Percentiles rank a stretch among this genome's conserved stretches.
Conservation (phyloP, 2,888 invertebrate species). For the Penaeus monodon region DNA sequence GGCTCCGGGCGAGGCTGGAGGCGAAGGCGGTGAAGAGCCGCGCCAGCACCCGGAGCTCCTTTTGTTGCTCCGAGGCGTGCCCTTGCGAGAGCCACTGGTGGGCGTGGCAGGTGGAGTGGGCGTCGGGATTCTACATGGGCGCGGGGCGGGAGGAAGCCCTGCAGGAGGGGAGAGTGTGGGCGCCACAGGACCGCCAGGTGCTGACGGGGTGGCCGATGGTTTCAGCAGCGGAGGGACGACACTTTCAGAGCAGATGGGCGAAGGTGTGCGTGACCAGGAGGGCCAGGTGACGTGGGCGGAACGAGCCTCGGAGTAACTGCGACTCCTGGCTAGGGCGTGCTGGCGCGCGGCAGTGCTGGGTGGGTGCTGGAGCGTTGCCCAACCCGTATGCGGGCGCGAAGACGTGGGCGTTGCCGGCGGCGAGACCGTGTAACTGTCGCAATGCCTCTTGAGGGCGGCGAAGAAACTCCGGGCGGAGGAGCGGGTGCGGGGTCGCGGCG, state of each 20-base stretch:
- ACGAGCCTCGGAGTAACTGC: slow-evolving; percentile 27
- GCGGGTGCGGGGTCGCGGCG: slow-evolving; percentile 18
- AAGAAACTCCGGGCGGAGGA: slow-evolving; percentile 35
- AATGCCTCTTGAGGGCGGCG: slow-evolving; percentile 41
- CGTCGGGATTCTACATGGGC: neutral
- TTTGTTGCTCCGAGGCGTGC: neutral
- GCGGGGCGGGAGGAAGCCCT: neutral
- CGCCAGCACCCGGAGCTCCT: no score
- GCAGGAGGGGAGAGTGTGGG: slow-evolving; percentile 11
- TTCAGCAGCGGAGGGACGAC: neutral
- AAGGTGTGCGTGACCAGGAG: slow-evolving; percentile 27
- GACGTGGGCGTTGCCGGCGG: slow-evolving; percentile 28
- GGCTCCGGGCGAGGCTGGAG: no score
- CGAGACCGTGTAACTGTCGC: slow-evolving; percentile 44
- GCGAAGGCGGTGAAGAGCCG: no score
- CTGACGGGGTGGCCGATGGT: neutral
- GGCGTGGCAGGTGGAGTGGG: slow-evolving; percentile 36
- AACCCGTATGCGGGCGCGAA: neutral
- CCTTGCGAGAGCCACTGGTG: neutral
- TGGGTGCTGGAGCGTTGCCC: neutral
- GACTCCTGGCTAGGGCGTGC: slow-evolving; percentile 27
- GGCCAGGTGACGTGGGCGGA: neutral
- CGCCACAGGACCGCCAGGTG: neutral
- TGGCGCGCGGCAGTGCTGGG: no score
- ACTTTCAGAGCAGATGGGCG: slow-evolving; percentile 2